Evolutionary conservation across 1,140 invertebrate species (phyloP).

Genomic region (Bombus pascuorum): DNA sequence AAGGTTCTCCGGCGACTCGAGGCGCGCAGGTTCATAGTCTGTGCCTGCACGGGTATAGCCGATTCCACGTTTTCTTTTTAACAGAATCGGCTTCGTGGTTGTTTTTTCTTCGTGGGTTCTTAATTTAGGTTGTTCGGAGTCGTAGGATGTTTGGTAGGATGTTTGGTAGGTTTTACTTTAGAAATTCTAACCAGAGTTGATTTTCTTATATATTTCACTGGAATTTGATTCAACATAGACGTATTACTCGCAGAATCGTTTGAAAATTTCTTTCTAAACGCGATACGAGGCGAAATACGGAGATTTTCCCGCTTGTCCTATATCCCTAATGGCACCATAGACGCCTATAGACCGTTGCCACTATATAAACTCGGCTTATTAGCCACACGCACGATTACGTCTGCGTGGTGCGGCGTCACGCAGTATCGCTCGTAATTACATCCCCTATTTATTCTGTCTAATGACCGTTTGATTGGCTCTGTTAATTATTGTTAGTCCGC

Average conservation of each 20-base stretch:
- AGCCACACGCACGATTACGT: slow-evolving; percentile 47
- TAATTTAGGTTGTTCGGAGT: not conserved
- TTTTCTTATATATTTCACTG: not conserved
- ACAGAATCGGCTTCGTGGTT: not conserved
- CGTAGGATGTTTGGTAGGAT: not conserved
- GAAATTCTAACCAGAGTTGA: not conserved
- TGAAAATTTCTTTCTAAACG: too few species aligned
- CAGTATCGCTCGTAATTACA: slow-evolving; percentile 53
- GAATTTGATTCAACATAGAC: too few species aligned
- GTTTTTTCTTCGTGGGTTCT: too few species aligned
- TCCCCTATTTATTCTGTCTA: slow-evolving; percentile 60
- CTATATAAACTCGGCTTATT: slow-evolving; percentile 51
- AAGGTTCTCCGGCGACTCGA: slow-evolving; percentile 46
- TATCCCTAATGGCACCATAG: too few species aligned
- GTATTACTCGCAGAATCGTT: too few species aligned
- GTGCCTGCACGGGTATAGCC: not conserved
- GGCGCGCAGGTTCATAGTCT: slow-evolving; percentile 33
- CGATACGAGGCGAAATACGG: too few species aligned
- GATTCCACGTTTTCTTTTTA: not conserved
- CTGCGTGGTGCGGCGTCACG: slow-evolving; percentile 13
- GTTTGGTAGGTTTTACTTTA: not conserved
- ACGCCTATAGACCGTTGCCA: not conserved
- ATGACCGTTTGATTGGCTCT: slow-evolving; percentile 60
- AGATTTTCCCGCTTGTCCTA: too few species aligned
- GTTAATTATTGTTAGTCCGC: slow-evolving; percentile 62